Percentiles rank a stretch among this genome's conserved stretches.
phyloP scores from a whole-genome alignment of 2,888 invertebrate species.

The Pinctada fucata region DNA sequence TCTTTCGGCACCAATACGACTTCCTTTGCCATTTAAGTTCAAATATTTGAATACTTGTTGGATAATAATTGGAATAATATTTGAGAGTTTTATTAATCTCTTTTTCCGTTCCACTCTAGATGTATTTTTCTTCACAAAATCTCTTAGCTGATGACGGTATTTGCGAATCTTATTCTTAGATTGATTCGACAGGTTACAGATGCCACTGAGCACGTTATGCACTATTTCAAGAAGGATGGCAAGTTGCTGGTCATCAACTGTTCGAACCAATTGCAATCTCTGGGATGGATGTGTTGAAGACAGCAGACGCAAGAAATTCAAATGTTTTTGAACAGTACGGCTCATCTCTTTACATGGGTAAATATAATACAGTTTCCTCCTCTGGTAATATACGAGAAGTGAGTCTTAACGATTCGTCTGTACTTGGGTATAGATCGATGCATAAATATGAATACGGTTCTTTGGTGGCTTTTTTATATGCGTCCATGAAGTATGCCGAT shows the following conservation, averaged over 20 bases:
- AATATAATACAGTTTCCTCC: not conserved
- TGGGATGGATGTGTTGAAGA: not conserved
- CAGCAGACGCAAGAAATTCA: slow-evolving; percentile 13
- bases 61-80: slow-evolving; percentile 33
- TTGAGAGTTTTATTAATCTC: slow-evolving; percentile 30
- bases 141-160: no score
- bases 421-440: not conserved
- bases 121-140: no score
- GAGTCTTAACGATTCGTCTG: not conserved
- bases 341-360: slow-evolving; percentile 9
- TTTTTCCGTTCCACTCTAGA: not conserved
- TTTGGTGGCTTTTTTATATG: slow-evolving; percentile 14
- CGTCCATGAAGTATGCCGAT: slow-evolving; percentile 10
- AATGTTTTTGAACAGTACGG: not conserved
- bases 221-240: slow-evolving; percentile 6
- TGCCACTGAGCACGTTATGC: not conserved
- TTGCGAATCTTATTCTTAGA: no score
- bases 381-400: not conserved
- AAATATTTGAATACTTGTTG: slow-evolving; percentile 17
- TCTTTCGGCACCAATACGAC: slow-evolving; percentile 15
- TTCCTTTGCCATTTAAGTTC: slow-evolving; percentile 11
- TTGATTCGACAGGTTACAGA: not conserved
- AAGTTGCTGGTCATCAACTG: slow-evolving; percentile 5
- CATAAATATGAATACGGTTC: slow-evolving; percentile 2
- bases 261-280: slow-evolving; percentile 1